Base-by-base conservation (phyloP, 64 coral and sea anemone species). In the Orbicella faveolata region DNA sequence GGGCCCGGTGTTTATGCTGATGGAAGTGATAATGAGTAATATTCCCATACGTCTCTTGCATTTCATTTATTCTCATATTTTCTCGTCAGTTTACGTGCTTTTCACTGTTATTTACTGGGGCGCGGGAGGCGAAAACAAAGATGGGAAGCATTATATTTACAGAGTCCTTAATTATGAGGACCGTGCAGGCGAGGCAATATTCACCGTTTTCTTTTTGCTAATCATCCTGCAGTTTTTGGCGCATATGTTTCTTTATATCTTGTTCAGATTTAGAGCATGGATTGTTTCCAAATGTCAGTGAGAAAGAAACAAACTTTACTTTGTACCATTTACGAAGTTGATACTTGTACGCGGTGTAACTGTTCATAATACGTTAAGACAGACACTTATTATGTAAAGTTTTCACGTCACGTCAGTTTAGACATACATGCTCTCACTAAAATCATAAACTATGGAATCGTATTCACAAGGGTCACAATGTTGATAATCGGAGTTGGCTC, bases 101-200 rank as follows among this genome's bases (percentile, higher is more conserved):
- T 96, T 92, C 55, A 92, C 90, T 0, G 86, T 92, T 26, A 69
- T 96, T 62, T 96, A 92, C 80, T 96, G 94, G 94, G 90, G 34
- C 2, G 82, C 74, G 15, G 90, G 90, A 20, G 94, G 94, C 1
- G 86, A 66, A 1, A 75, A 89, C 30, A 67, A 62, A 14, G 16
- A 70, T 18, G 94, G 94, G 0, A 70, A 89, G 18, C 79, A 44
- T 6, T 96, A 92, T 37, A 92, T 96, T 26, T 96, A 96, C 79
- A 92, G 80, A 55, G 74, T 33, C 4, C 64, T 96, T 20, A 63
- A 96, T 74, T 96, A 92, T 52, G 57, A 79, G 18, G 6, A 87
- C 0, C 9, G 75, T 2, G 83, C 90, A 7, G 39, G 19, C 20
- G 21, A 17, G 34, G 90, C 90, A 8, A 35, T 87, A 4, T 37